Percentiles rank a stretch among this genome's conserved stretches.
phyloP scores from a whole-genome alignment of 2,888 invertebrate genomes.

The Polydesmus complanatus region DNA sequence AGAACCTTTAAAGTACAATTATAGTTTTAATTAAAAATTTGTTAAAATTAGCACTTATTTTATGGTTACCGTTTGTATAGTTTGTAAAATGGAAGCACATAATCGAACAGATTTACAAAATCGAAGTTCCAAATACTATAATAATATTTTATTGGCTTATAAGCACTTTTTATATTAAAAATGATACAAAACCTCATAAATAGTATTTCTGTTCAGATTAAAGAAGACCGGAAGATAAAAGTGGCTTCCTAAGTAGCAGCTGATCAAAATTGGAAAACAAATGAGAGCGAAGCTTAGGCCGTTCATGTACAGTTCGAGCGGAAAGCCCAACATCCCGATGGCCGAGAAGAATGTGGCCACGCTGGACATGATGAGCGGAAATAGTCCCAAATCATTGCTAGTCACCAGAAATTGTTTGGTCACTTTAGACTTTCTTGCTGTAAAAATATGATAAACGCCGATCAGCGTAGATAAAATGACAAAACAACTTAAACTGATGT shows the following conservation, averaged over 20 bases:
- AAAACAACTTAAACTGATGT: neutral
- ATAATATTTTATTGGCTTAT: neutral
- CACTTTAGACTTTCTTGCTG: neutral
- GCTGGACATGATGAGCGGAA: constrained; percentile 1
- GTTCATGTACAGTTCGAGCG: neutral
- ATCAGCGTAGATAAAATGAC: neutral
- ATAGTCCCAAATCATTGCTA: neutral
- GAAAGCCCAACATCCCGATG: neutral
- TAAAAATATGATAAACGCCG: constrained; percentile 4
- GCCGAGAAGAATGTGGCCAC: constrained; percentile 5
- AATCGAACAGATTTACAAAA: neutral
- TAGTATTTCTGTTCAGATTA: neutral
- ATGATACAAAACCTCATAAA: constrained; percentile 5
- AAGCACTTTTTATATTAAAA: neutral
- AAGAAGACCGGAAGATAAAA: constrained; percentile 2
- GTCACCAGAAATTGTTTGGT: neutral
- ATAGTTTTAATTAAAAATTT: neutral
- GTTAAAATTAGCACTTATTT: neutral
- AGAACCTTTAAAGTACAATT: neutral
- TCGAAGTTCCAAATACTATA: constrained; percentile 5
- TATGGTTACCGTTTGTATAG: constrained; percentile 1
- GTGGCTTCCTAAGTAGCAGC: neutral
- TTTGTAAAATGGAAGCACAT: neutral
- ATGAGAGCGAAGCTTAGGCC: neutral
- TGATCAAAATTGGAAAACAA: neutral